phyloP scores from a whole-genome alignment of 1,140 invertebrate genomes.

The Lucilia sericata region DNA sequence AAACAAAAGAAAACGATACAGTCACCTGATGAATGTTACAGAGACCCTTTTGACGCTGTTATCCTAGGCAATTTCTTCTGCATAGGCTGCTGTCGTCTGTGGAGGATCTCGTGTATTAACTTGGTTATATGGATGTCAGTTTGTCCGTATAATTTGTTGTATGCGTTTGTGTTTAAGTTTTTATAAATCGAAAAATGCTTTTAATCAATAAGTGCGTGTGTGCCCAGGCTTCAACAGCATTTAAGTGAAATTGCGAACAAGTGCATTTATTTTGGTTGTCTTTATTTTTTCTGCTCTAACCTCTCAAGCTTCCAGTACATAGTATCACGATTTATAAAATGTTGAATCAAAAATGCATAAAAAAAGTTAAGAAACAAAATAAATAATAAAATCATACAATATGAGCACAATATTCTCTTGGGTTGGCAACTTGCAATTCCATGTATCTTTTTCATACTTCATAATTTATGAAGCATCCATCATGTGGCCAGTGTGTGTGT shows the following conservation, averaged over 20 bases:
- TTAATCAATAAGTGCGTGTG: constrained; percentile 44
- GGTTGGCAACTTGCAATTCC: constrained; percentile 13
- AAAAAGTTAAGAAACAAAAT: not conserved
- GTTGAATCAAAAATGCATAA: not conserved
- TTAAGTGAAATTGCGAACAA: constrained; percentile 36
- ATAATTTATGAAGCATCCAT: constrained; percentile 44
- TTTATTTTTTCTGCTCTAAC: not conserved
- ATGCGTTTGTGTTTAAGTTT: not conserved
- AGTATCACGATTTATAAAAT: constrained; percentile 38
- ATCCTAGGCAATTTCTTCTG: too few relatives aligned
- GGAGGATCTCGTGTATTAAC: not conserved
- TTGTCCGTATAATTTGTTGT: not conserved
- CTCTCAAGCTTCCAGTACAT: not conserved
- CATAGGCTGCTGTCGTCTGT: not conserved
- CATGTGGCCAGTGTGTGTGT: not conserved
- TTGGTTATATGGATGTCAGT: not conserved
- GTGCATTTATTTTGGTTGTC: constrained; percentile 1
- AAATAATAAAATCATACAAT: not conserved
- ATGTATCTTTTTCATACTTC: constrained; percentile 43
- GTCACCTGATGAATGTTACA: not conserved
- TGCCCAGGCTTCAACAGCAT: constrained; percentile 35
- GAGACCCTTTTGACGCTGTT: not conserved
- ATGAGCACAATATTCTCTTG: not conserved
- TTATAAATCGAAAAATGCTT: constrained; percentile 38
- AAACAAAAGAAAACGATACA: constrained; percentile 2